Conservation (phyloP, 2,888 invertebrate genomes). For the Patella ulyssiponensis region DNA sequence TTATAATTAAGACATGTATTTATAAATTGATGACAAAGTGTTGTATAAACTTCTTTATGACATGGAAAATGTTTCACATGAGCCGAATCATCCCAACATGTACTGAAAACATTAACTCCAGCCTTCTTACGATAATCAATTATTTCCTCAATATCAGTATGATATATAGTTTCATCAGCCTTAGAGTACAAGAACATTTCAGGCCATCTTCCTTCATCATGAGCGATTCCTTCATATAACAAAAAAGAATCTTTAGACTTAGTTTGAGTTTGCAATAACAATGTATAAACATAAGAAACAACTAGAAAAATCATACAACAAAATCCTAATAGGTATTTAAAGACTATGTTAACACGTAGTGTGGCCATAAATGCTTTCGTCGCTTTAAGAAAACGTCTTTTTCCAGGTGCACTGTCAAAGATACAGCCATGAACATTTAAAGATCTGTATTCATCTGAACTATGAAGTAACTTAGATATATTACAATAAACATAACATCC, state of each 20-base stretch:
- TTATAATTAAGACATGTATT: slow-evolving; percentile 33
- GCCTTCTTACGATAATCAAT: slow-evolving; percentile 75
- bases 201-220: slow-evolving; percentile 78
- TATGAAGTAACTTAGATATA: slow-evolving; percentile 76
- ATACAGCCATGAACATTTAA: slow-evolving; percentile 68
- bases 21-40: slow-evolving; percentile 57
- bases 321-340: slow-evolving; percentile 71
- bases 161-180: slow-evolving; percentile 79
- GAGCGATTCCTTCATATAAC: slow-evolving; percentile 64
- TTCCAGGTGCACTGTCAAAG: slow-evolving; percentile 83
- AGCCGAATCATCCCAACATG: slow-evolving; percentile 81
- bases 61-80: slow-evolving; percentile 82
- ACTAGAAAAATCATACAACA: slow-evolving; percentile 65
- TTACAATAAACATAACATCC: slow-evolving; percentile 82
- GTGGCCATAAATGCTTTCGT: slow-evolving; percentile 52
- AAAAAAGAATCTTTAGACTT: slow-evolving; percentile 40
- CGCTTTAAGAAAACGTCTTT: slow-evolving; percentile 46
- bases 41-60: slow-evolving; percentile 73
- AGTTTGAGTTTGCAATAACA: slow-evolving; percentile 27
- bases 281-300: slow-evolving; percentile 34
- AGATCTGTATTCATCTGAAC: slow-evolving; percentile 32
- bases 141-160: slow-evolving; percentile 81
- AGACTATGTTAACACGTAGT: slow-evolving; percentile 44
- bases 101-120: slow-evolving; percentile 78
- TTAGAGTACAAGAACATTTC: slow-evolving; percentile 84